Conservation (phyloP, 2,113 vertebrate species). For the Ciconia stormi region DNA sequence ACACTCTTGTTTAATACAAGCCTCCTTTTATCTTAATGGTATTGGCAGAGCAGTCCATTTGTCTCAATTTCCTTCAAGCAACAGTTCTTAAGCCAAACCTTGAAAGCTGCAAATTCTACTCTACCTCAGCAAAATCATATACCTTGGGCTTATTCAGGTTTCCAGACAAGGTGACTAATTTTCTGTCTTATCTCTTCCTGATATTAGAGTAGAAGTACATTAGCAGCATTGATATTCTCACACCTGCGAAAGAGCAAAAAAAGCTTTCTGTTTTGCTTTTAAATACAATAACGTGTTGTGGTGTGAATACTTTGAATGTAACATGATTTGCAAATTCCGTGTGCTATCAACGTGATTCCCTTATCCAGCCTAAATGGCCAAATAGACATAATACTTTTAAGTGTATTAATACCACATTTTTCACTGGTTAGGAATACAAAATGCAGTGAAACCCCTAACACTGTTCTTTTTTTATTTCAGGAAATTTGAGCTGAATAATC, state of each 20-base stretch:
- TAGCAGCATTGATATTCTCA: not conserved
- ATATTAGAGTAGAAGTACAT: not conserved
- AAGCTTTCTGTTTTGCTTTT: not conserved
- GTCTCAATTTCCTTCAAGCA: slow-evolving; percentile 50
- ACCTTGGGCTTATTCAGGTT: not conserved
- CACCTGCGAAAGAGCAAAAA: not conserved
- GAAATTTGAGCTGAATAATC: not conserved
- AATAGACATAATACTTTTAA: not conserved
- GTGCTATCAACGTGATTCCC: not conserved
- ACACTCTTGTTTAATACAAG: slow-evolving; percentile 30
- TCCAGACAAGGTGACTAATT: not conserved
- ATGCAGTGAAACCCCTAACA: not conserved
- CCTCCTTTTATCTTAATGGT: slow-evolving; percentile 34
- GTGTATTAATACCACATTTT: not conserved
- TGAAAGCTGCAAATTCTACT: slow-evolving; percentile 26
- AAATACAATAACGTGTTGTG: not conserved
- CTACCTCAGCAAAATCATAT: not conserved
- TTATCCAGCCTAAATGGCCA: not conserved
- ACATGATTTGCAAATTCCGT: not conserved
- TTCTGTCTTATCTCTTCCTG: not conserved
- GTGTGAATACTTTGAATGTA: not conserved
- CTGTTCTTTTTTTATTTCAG: not conserved
- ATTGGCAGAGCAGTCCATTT: slow-evolving; percentile 42
- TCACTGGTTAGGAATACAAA: not conserved
- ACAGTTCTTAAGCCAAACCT: not conserved